phyloP scores from a whole-genome alignment of 92 coral and sea anemone species.

The Siderastrea radians region DNA sequence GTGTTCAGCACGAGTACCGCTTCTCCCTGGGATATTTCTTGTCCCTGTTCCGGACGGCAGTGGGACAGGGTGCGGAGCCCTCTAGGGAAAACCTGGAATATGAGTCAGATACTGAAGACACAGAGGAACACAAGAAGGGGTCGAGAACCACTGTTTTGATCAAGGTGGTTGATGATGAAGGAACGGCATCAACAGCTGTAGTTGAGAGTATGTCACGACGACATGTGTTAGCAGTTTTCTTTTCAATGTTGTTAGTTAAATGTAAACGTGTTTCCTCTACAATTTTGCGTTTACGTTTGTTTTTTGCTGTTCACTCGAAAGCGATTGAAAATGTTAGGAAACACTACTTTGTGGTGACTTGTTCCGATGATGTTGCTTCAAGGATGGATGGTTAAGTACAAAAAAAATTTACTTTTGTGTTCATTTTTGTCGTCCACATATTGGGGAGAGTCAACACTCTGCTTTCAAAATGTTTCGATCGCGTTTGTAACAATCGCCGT shows the following conservation, averaged over 20 bases:
- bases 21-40: conserved; percentile 90
- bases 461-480: no score
- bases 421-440: no score
- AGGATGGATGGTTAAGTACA: no score
- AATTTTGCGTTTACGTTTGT: no score
- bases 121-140: conserved; percentile 19
- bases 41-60: conserved; percentile 86
- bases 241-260: not conserved
- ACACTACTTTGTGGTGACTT: no score
- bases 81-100: conserved; percentile 76
- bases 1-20: conserved; percentile 96
- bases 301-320: no score
- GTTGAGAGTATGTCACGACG: conserved; percentile 5
- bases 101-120: conserved; percentile 73
- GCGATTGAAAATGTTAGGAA: no score
- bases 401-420: no score
- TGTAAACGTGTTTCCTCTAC: no score
- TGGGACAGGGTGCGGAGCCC: conserved; percentile 75
- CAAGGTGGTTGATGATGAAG: conserved; percentile 71
- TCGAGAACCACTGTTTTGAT: conserved; percentile 70
- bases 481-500: no score
- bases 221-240: not conserved
- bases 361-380: no score
- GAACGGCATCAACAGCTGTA: not conserved
- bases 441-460: no score